Evolutionary conservation across 2,797 vertebrate species (phyloP), one percentile per base, ranked within the genome.

Genomic region (Peromyscus attwateri): DNA sequence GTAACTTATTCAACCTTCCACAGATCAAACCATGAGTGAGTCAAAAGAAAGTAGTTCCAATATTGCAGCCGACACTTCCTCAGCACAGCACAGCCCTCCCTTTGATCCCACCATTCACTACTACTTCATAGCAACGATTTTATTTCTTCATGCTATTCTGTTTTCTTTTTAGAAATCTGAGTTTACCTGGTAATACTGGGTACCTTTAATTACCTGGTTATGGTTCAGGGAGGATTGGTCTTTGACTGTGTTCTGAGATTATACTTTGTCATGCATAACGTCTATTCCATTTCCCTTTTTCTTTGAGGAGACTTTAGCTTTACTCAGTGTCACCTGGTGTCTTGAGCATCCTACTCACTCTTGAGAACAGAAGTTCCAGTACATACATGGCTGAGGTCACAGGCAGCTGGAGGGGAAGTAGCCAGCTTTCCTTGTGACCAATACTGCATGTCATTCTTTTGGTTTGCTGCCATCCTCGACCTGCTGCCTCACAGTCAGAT

Each of bases 1-100:
- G 19, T 6, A n/a, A 19, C 13, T n/a, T 55, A n/a, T 21, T 11
- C 62, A 11, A 2, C 2, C 5, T 7, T 21, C 52, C 52, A 3
- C 0, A 3, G 46, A 49, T 34, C 21, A 12, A 49, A 49, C 23
- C 31, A 5, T 7, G 8, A 57, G 55, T 21, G 46, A 46, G 3
- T 37, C 46, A 25, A 37, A 12, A 55, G 17, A 17, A 49, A 27
- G 49, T 5, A 0, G 4, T 3, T 9, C 2, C 1, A 3, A 3
- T 6, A 12, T 6, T 25, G 14, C 5, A 19, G 29, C 21, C 1
- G 0, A 23, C 34, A 29, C 19, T 23, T 31, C 55, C 19, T 43
- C 55, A 84, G 7, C 3, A 10, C 29, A n/a, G 3, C 23, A 2
- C 0, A 0, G 0, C 0, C 0, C 16, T 55, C 4, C 1, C 57